Evolutionary conservation across 2,113 vertebrate species (phyloP), one percentile per base, ranked within the genome.

Genomic region (Ascaphus truei): DNA sequence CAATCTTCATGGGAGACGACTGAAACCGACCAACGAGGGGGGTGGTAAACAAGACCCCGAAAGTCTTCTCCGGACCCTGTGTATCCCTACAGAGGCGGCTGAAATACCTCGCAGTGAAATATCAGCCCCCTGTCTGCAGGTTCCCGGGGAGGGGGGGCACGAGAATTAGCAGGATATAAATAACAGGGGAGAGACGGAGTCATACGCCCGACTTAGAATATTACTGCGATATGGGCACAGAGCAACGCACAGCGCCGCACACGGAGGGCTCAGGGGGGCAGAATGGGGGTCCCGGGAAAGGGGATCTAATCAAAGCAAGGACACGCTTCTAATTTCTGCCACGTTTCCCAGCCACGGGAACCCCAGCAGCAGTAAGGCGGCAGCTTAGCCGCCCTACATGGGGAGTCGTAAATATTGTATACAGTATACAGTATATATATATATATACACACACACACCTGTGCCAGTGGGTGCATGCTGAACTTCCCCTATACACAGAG

Each of bases 121-220:
- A 50, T 39, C 36, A 3, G 25, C 16, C 7, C 22, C 29, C 5
- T 10, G 7, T n/a, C 3, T 5, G 11, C 25, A 6, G 7, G 5
- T 11, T 16, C 2, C 22, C 7, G 48, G 48, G 36, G 25, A 22
- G 34, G 13, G 51, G 23, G 63, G 63, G 63, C 51, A 18, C 26
- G 25, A 12, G 59, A 18, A 45, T 62, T 62, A 71, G 37, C 58
- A 9, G 27, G 48, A 51, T 45, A 61, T 71, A 52, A 43, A 45
- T 43, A 41, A 53, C 57, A 20, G 23, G 25, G 8, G 52, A 41
- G 45, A 50, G 59, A 33, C 58, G 53, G 45, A 50, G 59, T 45
- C 58, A 62, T 62, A n/a, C 30, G 37, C 33, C 47, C 52, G 7
- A 33, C 25, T 29, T 52, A 39, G 23, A 55, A 20, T 39, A 36